A percentile compares a stretch with the other conserved stretches of the same genome.
These are phyloP conservation scores for Crocuta crocuta DNA, from an alignment of 2,113 vertebrate genomes.

Conservation along the genomic window DNA sequence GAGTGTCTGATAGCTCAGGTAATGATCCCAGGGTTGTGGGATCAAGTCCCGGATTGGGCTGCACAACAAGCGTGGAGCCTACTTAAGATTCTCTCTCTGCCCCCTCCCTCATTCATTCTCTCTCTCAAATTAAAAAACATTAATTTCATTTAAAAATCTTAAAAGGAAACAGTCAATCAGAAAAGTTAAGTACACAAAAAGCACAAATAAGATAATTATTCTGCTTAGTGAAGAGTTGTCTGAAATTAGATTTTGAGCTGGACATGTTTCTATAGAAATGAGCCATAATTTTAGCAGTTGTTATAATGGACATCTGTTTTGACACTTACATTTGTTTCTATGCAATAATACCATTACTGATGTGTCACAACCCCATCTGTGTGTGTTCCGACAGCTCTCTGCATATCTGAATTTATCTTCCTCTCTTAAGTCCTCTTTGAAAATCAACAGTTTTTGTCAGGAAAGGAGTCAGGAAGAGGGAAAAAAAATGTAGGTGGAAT, in stretches of 20 bases:
- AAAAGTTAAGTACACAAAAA: neutral
- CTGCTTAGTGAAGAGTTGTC: neutral
- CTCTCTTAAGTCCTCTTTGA: neutral
- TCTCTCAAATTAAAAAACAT: too few species aligned
- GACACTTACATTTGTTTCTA: neutral
- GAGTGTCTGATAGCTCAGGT: too few species aligned
- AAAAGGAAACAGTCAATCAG: neutral
- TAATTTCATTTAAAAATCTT: neutral
- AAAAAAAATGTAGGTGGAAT: neutral
- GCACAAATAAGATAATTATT: neutral
- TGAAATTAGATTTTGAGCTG: constrained; percentile 37
- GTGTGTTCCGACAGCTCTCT: neutral
- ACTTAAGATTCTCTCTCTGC: too few species aligned
- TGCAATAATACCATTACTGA: neutral
- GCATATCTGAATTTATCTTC: neutral
- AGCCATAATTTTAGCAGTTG: neutral
- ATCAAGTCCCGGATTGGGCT: too few species aligned
- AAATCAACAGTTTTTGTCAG: neutral
- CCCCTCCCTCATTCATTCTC: too few species aligned
- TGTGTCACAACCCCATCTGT: neutral
- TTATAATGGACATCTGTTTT: neutral
- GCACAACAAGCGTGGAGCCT: too few species aligned
- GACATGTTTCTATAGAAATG: neutral
- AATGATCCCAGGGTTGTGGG: too few species aligned
- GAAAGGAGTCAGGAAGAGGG: neutral